Base-by-base conservation (phyloP, 2,113 vertebrate genomes). In the Proterorhinus semilunaris region DNA sequence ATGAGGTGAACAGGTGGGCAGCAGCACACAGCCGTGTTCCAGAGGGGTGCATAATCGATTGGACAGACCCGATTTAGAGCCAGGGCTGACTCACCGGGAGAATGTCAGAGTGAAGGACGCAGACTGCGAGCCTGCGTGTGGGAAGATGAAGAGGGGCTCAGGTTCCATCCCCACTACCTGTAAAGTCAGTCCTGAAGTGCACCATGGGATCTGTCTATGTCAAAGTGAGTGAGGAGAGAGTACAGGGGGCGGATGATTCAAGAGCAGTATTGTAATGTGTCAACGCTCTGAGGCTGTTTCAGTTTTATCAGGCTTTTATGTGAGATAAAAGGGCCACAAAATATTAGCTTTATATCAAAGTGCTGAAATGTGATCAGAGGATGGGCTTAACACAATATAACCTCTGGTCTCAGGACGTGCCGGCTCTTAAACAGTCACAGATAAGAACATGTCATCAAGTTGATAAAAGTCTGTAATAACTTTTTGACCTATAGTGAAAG, bases 21-120 rank as follows among this genome's bases (percentile, higher is more conserved):
- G 79, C 65, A 74, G 71, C 69, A 78, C 74, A 74, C 67, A 12
- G 55, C 62, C 52, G 53, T 76, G 76, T 75, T 75, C 66, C 70
- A 67, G 73, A 78, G 51, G 75, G 78, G 77, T 69, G 79, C 71
- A 69, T 82, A 88, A 90, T 90, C 76, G 65, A 90, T 89, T 89
- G 49, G 77, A 87, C 80, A 80, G 81, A 80, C 74, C 64, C 68
- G 80, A 79, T 86, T 88, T 83, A 71, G 75, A 72, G 75, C 75
- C 74, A 69, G 54, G 71, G 78, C 66, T 74, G 77, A 82, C 80
- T 82, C 65, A 69, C 76, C 52, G 64, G 65, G 62, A 58, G 70
- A 79, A 8, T 51, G 54, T 6, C 0, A 45, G 63, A 71, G 64
- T 62, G 67, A 54, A 68, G 67, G 10, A 62, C 4, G 8, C 79